A percentile compares a stretch with the other conserved stretches of the same genome.
These are phyloP conservation scores for Zoanthus solanderi DNA, from an alignment of 92 coral and sea anemone genomes.

Conservation along the genomic window DNA sequence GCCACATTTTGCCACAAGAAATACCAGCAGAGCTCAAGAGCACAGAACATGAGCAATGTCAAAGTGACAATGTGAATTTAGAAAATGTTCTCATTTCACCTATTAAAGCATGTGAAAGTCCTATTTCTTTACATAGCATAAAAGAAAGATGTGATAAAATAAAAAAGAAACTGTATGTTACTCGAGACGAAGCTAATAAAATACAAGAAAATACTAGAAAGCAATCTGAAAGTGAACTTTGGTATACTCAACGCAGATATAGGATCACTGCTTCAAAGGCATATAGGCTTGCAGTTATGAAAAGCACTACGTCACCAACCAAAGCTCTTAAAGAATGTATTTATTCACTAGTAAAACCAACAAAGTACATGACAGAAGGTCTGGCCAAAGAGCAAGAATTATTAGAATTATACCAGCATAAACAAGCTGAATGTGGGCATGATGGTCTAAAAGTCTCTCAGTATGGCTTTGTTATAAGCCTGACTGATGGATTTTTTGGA, in stretches of 20 bases:
- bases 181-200: conserved; percentile 1
- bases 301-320: conserved; percentile 60
- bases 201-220: conserved; percentile 39
- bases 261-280: conserved; percentile 60
- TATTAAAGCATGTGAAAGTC: conserved; percentile 41
- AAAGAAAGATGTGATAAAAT: conserved; percentile 25
- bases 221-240: conserved; percentile 41
- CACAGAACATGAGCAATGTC: not conserved
- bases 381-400: conserved; percentile 49
- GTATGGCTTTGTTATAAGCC: too few relatives aligned
- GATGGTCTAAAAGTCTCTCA: not conserved
- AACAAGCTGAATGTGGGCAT: conserved; percentile 39
- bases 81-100: conserved; percentile 38
- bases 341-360: not conserved
- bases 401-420: conserved; percentile 22
- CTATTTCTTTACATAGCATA: conserved; percentile 33
- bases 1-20: conserved; percentile 39
- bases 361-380: conserved; percentile 53
- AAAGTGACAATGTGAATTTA: not conserved
- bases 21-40: not conserved
- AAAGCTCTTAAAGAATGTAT: conserved; percentile 57
- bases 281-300: conserved; percentile 48
- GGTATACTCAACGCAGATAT: conserved; percentile 37
- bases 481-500: too few relatives aligned
- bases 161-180: conserved; percentile 35